Evolutionary conservation across 2,113 vertebrate species (phyloP), one percentile per base, ranked within the genome.

Genomic region (Zeus faber): DNA sequence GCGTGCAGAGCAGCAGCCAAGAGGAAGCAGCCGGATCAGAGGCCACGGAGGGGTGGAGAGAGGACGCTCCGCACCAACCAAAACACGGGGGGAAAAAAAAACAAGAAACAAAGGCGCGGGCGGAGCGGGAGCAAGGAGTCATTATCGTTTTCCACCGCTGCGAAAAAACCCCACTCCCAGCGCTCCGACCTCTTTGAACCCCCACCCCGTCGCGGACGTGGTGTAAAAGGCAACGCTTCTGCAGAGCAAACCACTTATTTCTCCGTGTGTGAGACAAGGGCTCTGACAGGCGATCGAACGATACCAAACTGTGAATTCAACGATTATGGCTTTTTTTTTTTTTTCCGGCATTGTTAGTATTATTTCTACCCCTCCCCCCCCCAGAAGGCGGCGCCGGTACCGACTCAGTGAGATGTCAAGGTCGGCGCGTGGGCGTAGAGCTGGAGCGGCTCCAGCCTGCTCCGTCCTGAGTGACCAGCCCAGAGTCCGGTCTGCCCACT

Each of bases 1-100:
- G 57, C 49, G 68, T 85, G 64, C 54, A 74, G 80, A 78, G 75
- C 76, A 61, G 29, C 65, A 88, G 81, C 58, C 67, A 85, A 70
- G 63, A 83, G 63, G 83, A 84, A 89, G 82, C 77, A 88, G 78
- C 80, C 83, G 74, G 66, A 81, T 67, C 73, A 79, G 61, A 76
- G 75, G 81, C 67, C 72, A 81, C 69, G 43, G 61, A 58, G 60
- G 69, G 59, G 67, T 52, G 53, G 41, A 65, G 66, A 67, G 31
- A 67, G 31, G 23, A 55, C 62, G 62, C n/a, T n/a, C n/a, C n/a
- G 59, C 58, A 67, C 31, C 74, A 66, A 79, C 45, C 35, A 79
- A 73, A 68, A 45, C 72, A 70, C n/a, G n/a, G n/a, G n/a, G n/a
- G n/a, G n/a, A n/a, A n/a, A n/a, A 64, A 78, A 46, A 62, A 52